These are phyloP conservation scores for Scopus umbretta DNA, from an alignment of 2,113 vertebrate species.

Conservation along the genomic window DNA sequence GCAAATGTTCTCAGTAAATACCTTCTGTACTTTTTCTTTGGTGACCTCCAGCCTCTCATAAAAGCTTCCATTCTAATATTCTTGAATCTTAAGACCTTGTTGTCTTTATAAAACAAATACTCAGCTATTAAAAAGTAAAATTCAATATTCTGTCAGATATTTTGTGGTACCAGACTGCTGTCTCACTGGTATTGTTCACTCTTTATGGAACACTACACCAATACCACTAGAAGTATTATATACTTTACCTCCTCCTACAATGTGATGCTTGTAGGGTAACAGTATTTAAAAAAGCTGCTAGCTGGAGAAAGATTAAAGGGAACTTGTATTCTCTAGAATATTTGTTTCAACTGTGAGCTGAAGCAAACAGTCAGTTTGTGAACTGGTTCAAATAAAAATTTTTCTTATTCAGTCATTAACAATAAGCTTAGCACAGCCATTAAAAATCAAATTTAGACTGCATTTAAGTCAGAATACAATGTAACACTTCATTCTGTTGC, in stretches of 20 bases:
- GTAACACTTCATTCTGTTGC: neutral
- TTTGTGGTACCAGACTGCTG: neutral
- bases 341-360: neutral
- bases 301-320: neutral
- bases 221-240: neutral
- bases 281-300: neutral
- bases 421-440: neutral
- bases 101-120: neutral
- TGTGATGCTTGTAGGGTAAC: neutral
- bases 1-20: neutral
- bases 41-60: neutral
- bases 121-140: neutral
- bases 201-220: neutral
- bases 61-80: neutral
- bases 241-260: neutral
- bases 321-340: neutral
- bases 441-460: neutral
- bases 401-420: neutral
- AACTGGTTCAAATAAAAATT: neutral
- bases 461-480: neutral
- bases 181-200: neutral
- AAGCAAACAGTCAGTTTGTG: neutral
- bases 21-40: neutral
- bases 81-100: neutral
- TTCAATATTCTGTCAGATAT: neutral